Conservation (phyloP, 2,888 invertebrate species). For the Hypomecis punctinalis region DNA sequence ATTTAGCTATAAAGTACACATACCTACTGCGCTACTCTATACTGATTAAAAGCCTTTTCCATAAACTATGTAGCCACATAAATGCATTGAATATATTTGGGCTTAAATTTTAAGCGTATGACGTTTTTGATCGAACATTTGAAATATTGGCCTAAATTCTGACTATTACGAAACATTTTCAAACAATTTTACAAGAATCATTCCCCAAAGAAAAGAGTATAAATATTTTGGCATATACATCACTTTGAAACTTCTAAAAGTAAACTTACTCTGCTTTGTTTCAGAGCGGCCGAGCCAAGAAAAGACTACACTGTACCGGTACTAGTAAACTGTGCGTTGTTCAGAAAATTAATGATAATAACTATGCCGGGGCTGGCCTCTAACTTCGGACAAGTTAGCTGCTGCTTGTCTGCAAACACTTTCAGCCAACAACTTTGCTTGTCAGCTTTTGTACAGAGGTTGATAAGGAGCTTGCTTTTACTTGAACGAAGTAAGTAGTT, state of each 20-base stretch:
- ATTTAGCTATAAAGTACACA: too few species aligned
- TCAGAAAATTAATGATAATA: slow-evolving; percentile 11
- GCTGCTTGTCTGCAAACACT: slow-evolving; percentile 18
- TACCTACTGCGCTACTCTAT: too few species aligned
- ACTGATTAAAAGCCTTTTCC: too few species aligned
- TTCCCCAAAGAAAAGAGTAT: too few species aligned
- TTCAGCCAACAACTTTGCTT: slow-evolving; percentile 15
- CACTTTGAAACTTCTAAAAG: neutral
- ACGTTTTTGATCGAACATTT: too few species aligned
- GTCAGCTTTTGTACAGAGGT: slow-evolving; percentile 23
- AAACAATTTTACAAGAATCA: too few species aligned
- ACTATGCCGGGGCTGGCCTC: slow-evolving; percentile 8
- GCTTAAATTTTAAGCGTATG: too few species aligned
- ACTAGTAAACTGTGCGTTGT: slow-evolving; percentile 6
- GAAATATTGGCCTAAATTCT: too few species aligned
- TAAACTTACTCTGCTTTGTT: neutral
- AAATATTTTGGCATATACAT: too few species aligned
- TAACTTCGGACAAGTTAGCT: slow-evolving; percentile 35
- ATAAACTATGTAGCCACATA: too few species aligned
- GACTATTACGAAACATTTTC: too few species aligned
- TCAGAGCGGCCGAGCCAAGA: neutral
- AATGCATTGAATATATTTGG: too few species aligned
- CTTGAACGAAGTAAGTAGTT: slow-evolving; percentile 10
- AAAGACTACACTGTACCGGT: neutral
- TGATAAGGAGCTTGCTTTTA: slow-evolving; percentile 26